Evolutionary conservation across 2,888 invertebrate species (phyloP).

Genomic region (Cylindroiulus punctatus): DNA sequence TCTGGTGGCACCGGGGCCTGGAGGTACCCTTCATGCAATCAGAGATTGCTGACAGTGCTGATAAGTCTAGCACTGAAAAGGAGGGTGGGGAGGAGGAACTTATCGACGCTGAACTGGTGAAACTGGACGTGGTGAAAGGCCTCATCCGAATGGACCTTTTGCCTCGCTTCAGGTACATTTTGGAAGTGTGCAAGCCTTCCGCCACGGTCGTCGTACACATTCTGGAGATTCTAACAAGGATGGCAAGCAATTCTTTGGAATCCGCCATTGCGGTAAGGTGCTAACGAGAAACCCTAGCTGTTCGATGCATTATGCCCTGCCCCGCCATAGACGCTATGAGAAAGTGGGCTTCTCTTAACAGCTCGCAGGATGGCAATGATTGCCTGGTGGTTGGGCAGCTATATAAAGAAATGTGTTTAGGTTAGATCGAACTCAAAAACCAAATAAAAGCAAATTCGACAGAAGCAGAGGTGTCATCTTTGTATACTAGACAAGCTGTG

Average conservation of each 20-base stretch:
- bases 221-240: constrained; percentile 80
- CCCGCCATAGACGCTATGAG: no score
- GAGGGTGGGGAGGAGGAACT: constrained; percentile 73
- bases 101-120: constrained; percentile 87
- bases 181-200: constrained; percentile 76
- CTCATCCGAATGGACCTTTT: constrained; percentile 72
- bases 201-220: constrained; percentile 78
- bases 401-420: no score
- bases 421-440: no score
- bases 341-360: no score
- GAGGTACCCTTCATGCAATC: constrained; percentile 71
- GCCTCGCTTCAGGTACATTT: constrained; percentile 79
- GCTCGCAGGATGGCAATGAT: no score
- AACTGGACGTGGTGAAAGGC: constrained; percentile 77
- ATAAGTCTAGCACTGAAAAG: constrained; percentile 59
- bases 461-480: no score
- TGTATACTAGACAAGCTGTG: no score
- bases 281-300: background rate
- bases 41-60: constrained; percentile 2
- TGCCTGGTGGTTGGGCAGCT: no score
- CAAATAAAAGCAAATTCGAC: no score
- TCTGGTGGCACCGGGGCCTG: constrained; percentile 64
- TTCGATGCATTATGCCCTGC: no score
- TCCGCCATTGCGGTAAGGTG: constrained; percentile 70
- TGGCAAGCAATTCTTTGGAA: constrained; percentile 80